phyloP scores from a whole-genome alignment of 2,113 vertebrate genomes.

The Xiphophorus hellerii region DNA sequence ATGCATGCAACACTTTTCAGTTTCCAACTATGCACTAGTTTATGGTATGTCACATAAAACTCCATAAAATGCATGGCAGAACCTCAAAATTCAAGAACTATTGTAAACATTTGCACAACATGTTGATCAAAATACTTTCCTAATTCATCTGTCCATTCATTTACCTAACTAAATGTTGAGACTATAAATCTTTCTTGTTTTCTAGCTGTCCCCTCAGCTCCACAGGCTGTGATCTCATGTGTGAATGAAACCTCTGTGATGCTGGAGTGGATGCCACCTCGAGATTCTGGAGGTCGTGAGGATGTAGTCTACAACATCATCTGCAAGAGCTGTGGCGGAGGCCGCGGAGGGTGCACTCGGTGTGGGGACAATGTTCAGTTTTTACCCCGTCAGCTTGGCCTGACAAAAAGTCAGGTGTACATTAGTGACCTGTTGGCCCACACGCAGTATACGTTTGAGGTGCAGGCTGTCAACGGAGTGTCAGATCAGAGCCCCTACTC shows the following conservation, averaged over 20 bases:
- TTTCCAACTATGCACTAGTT: neutral
- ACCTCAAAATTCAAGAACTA: neutral
- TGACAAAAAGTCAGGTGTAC: conserved; percentile 90
- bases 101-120: neutral
- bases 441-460: conserved; percentile 98
- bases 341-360: conserved; percentile 91
- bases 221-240: conserved; percentile 91
- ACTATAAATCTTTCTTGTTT: neutral
- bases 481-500: conserved; percentile 98
- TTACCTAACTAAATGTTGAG: neutral
- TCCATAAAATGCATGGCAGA: neutral
- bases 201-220: conserved; percentile 91
- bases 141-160: neutral
- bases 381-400: conserved; percentile 91
- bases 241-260: conserved; percentile 97
- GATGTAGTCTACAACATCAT: conserved; percentile 98
- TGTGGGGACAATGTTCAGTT: conserved; percentile 98
- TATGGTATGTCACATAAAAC: neutral
- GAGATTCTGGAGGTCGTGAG: conserved; percentile 90
- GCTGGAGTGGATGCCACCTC: conserved; percentile 91
- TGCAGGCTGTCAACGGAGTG: conserved; percentile 96
- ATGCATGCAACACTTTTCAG: no score
- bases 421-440: conserved; percentile 96
- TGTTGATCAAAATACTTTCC: neutral
- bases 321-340: conserved; percentile 95